Percentiles rank a stretch among this genome's conserved stretches.
phyloP scores from a whole-genome alignment of 2,888 invertebrate species.

The Dryococelus australis region DNA sequence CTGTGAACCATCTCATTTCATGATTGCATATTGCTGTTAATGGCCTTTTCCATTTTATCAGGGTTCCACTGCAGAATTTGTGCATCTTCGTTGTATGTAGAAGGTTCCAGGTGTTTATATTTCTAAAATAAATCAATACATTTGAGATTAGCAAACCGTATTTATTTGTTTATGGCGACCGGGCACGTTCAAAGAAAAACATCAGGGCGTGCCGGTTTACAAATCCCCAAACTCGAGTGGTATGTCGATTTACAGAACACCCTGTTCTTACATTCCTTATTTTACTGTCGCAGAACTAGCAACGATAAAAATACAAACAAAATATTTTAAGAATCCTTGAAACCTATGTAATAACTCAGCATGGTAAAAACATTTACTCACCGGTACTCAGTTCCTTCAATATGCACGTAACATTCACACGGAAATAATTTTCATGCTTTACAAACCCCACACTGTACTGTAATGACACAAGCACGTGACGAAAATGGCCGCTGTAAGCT shows the following conservation, averaged over 20 bases:
- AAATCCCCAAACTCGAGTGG: not conserved
- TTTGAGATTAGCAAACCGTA: not conserved
- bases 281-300: too few relatives aligned
- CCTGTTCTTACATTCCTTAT: not conserved
- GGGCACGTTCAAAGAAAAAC: not conserved
- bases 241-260: conserved; percentile 21
- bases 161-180: conserved; percentile 1
- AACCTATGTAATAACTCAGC: not conserved
- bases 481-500: not conserved
- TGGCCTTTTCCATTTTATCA: not conserved
- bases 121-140: conserved; percentile 1
- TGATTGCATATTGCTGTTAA: not conserved
- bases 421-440: not conserved
- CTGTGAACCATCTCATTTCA: not conserved
- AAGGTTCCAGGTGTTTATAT: not conserved
- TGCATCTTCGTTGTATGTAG: not conserved
- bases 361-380: not conserved
- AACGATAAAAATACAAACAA: not conserved
- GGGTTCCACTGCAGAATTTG: not conserved
- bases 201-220: not conserved
- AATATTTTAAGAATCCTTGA: too few relatives aligned
- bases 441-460: not conserved
- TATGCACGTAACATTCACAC: not conserved
- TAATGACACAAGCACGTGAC: not conserved
- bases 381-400: not conserved